Evolutionary conservation across 1,140 invertebrate genomes (phyloP).

Genomic region (Stegodyphus mimosarum): DNA sequence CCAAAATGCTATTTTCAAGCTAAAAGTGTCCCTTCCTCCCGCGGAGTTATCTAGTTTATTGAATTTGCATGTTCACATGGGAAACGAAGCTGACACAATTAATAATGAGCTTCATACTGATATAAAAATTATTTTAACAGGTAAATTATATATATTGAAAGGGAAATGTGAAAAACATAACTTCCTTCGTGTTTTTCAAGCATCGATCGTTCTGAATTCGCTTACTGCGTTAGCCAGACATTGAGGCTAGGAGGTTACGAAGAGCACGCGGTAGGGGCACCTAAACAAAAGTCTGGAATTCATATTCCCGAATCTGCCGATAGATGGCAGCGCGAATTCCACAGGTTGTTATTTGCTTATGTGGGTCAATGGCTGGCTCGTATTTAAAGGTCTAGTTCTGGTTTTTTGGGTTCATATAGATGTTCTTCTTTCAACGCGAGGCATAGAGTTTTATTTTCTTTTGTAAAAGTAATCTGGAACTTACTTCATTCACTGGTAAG

Average conservation of each 20-base stretch:
- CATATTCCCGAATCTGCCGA: neutral
- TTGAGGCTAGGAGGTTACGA: slow-evolving; percentile 48
- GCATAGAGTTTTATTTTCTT: slow-evolving; percentile 38
- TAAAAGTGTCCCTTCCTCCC: no score
- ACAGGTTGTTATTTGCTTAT: neutral
- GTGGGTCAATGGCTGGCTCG: slow-evolving; percentile 50
- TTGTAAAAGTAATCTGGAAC: slow-evolving; percentile 31
- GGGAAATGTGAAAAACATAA: no score
- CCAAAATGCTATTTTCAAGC: no score
- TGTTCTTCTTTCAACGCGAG: slow-evolving; percentile 9
- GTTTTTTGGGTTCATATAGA: slow-evolving; percentile 29
- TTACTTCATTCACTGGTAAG: slow-evolving; percentile 40
- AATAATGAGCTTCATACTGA: no score
- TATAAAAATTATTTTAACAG: no score
- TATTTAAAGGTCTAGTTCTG: slow-evolving; percentile 51
- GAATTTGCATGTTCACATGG: no score
- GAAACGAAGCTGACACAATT: no score
- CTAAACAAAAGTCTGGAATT: neutral
- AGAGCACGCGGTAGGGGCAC: slow-evolving; percentile 7
- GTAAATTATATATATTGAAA: no score
- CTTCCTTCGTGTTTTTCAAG: no score
- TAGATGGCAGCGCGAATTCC: slow-evolving; percentile 22
- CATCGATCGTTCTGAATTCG: no score
- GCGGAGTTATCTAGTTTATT: no score
- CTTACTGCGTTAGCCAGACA: neutral